A percentile compares a stretch with the other conserved stretches of the same genome.
These are phyloP conservation scores for Triplophysa rosa DNA, from an alignment of 2,113 vertebrate genomes.

Conservation along the genomic window DNA sequence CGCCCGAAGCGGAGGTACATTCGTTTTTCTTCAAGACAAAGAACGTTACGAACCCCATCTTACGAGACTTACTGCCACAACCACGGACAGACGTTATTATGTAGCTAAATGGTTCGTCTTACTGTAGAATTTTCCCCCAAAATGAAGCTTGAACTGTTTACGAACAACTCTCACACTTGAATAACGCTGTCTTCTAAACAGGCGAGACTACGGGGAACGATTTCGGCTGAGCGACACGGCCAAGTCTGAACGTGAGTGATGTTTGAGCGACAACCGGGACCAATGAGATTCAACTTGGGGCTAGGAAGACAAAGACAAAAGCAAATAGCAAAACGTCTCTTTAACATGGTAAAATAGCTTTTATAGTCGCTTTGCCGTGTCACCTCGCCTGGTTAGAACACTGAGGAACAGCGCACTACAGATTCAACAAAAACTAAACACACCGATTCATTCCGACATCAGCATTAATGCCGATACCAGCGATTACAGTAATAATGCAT, in stretches of 20 bases:
- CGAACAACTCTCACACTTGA: conserved; percentile 59
- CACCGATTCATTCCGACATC: conserved; percentile 30
- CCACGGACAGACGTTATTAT: conserved; percentile 52
- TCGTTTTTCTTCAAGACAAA: conserved; percentile 64
- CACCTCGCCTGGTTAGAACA: conserved; percentile 1
- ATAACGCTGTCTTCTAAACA: conserved; percentile 50
- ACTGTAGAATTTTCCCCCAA: conserved; percentile 45
- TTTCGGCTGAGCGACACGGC: neutral
- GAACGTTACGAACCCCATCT: conserved; percentile 52
- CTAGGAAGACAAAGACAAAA: neutral
- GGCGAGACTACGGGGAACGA: neutral
- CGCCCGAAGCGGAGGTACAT: conserved; percentile 63
- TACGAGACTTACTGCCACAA: conserved; percentile 58
- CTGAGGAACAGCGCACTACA: conserved; percentile 34
- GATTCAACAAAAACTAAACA: conserved; percentile 37
- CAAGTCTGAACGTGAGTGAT: no score
- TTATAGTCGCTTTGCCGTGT: neutral
- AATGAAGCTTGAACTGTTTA: conserved; percentile 47
- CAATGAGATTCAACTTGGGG: neutral
- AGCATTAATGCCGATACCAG: conserved; percentile 28
- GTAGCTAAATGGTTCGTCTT: conserved; percentile 45
- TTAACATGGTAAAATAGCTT: no score
- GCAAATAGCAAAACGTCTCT: neutral
- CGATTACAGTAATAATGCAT: conserved; percentile 48
- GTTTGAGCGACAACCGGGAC: neutral